Conservation (phyloP, 2,113 vertebrate species). For the Corythoichthys haematopterus region DNA sequence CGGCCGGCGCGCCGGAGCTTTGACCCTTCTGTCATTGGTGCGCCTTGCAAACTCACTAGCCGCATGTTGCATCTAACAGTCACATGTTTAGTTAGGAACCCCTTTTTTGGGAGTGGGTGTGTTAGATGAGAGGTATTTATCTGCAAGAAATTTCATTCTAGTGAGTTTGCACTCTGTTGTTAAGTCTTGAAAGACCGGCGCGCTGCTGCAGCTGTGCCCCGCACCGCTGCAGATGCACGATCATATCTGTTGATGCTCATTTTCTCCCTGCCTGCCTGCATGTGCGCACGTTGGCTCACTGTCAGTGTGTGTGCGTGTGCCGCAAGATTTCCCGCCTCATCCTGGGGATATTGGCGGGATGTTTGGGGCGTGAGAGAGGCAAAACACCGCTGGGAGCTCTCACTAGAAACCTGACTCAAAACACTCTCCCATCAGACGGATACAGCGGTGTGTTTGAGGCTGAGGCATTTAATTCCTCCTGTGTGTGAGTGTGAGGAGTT, state of each 20-base stretch:
- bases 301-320: constrained; percentile 7
- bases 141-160: constrained; percentile 29
- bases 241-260: constrained; percentile 68
- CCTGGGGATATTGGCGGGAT: constrained; percentile 47
- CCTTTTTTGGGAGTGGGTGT: constrained; percentile 6
- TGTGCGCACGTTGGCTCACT: constrained; percentile 17
- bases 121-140: constrained; percentile 38
- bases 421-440: constrained; percentile 28
- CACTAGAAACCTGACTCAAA: constrained; percentile 53
- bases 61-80: constrained; percentile 16
- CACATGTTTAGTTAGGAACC: constrained; percentile 41
- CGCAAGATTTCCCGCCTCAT: constrained; percentile 52
- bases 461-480: neutral
- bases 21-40: constrained; percentile 84
- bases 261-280: constrained; percentile 43
- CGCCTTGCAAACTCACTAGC: constrained; percentile 62
- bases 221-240: constrained; percentile 67
- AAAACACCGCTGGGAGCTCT: constrained; percentile 30
- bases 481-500: constrained; percentile 32
- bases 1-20: constrained; percentile 67
- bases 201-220: constrained; percentile 26
- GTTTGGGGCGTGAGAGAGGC: constrained; percentile 48
- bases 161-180: neutral
- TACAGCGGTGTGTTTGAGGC: constrained; percentile 18
- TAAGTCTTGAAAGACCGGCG: neutral